Base-by-base conservation (phyloP, 1,140 invertebrate genomes). In the Frieseomelitta varia region DNA sequence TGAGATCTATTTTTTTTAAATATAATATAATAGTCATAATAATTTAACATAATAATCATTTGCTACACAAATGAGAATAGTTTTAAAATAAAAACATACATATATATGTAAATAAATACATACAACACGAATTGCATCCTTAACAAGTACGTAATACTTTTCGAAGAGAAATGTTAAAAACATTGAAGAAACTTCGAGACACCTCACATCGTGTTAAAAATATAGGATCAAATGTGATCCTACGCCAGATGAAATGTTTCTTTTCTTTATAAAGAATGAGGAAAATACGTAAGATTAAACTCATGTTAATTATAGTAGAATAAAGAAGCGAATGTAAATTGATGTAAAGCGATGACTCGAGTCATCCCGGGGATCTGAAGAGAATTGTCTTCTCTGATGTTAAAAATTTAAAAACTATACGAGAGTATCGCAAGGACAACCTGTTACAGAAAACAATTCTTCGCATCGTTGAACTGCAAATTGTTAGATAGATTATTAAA, bases 121-220 rank as follows among this genome's bases (percentile, higher is more conserved):
- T 55, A 69, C 72, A 85, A 55, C 24, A 58, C 14, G 30, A 71
- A 85, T 51, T 81, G 21, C 24, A 72, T 68, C 30, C 71, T 47
- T 80, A 80, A 63, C 30, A 75, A 68, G 58, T 67, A 75, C 2
- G 27, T 80, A 79, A 79, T 85, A 85, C 61, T 81, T 39, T 69
- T 17, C 19, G 55, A 75, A 11, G 65, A 34, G 55, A 58, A 39
- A 30, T 68, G 14, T 53, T n/a, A 81, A n/a, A 58, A 39, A 79
- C 12, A 51, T 27, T 58, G 21, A 14, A 39, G 15, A 11, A 53
- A 72, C 47, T 81, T 85, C 55, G 72, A 85, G 84, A 72, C 79
- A 85, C 84, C 84, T 82, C 79, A 61, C 19, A 85, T 71, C 79
- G 12, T 15, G 10, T 24, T 67, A 30, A 75, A 73, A 74, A 30